Evolutionary conservation across 2,888 invertebrate genomes (phyloP), one percentile per base, ranked within the genome.

Genomic region (Hedychridium roseum): DNA sequence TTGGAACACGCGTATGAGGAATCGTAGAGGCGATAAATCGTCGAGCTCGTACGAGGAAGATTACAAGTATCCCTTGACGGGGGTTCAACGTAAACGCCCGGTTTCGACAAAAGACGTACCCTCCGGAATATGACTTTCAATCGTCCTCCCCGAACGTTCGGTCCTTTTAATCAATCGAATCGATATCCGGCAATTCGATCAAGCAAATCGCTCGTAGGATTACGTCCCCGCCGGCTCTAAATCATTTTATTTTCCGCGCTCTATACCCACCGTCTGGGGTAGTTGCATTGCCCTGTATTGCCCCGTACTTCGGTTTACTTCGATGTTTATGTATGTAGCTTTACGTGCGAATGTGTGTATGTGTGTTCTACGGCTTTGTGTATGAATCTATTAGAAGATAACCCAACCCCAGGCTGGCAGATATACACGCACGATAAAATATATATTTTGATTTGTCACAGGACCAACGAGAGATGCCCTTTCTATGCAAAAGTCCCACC

Each of bases 181-280:
- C 65, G 65, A 70, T 67, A 52, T 38, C 54, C 50, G 47, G 53
- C 58, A 57, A 70, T 70, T 63, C 57, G 68, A 70, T 72, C 70
- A 67, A 68, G 50, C 58, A 70, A 73, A 73, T 73, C 68, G 66
- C 54, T 73, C 64, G 66, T 66, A 52, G 68, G 56, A 73, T 72
- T 71, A 60, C 64, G 57, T 48, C 56, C 57, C 62, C 64, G 49
- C 34, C 55, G 42, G 44, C 47, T 49, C 57, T 70, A 69, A 68
- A 70, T 69, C 68, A 69, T 66, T 56, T 46, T 47, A 36, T 46
- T 16, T 23, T 39, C 23, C 27, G 12, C 17, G 27, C 36, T n/a
- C n/a, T n/a, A n/a, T n/a, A n/a, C n/a, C n/a, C n/a, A n/a, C n/a
- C n/a, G n/a, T n/a, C n/a, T n/a, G n/a, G n/a, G n/a, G n/a, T n/a